Conservation (phyloP, 1,140 invertebrate species). For the Drosophila nigromelanica region DNA sequence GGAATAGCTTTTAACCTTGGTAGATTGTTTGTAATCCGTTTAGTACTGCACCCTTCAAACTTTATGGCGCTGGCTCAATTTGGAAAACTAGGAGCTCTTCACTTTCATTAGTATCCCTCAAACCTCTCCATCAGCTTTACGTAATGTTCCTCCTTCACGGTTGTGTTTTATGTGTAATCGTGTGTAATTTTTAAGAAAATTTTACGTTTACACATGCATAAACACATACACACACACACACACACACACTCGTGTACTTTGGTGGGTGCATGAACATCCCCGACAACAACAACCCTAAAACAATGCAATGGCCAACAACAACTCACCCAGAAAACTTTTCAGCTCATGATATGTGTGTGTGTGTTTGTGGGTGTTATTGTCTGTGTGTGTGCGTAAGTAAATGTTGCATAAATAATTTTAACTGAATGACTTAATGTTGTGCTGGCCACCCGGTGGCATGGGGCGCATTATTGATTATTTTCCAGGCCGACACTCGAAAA, state of each 20-base stretch:
- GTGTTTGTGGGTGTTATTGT: constrained; percentile 18
- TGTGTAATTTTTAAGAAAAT: constrained; percentile 83
- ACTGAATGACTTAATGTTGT: constrained; percentile 76
- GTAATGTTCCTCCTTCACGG: constrained; percentile 55
- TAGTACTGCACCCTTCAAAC: constrained; percentile 14
- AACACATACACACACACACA: constrained; percentile 14
- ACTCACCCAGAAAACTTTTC: constrained; percentile 54
- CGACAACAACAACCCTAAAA: constrained; percentile 69
- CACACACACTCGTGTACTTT: not conserved
- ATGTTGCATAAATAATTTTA: constrained; percentile 82
- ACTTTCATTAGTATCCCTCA: constrained; percentile 27
- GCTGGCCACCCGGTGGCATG: constrained; percentile 33
- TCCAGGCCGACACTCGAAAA: constrained; percentile 45
- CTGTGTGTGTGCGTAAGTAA: constrained; percentile 69
- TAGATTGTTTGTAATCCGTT: constrained; percentile 29
- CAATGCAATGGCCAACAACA: constrained; percentile 58
- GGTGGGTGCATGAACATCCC: constrained; percentile 30
- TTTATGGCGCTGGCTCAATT: constrained; percentile 5
- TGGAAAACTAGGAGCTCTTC: constrained; percentile 14
- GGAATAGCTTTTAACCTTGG: not conserved
- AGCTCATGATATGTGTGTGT: constrained; percentile 31
- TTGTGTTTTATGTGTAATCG: constrained; percentile 77
- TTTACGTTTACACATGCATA: constrained; percentile 57
- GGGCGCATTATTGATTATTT: constrained; percentile 71
- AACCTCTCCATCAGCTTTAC: constrained; percentile 20